Evolutionary conservation across 2,888 invertebrate species (phyloP), one percentile per base, ranked within the genome.

Genomic region (Octodonta nipae): DNA sequence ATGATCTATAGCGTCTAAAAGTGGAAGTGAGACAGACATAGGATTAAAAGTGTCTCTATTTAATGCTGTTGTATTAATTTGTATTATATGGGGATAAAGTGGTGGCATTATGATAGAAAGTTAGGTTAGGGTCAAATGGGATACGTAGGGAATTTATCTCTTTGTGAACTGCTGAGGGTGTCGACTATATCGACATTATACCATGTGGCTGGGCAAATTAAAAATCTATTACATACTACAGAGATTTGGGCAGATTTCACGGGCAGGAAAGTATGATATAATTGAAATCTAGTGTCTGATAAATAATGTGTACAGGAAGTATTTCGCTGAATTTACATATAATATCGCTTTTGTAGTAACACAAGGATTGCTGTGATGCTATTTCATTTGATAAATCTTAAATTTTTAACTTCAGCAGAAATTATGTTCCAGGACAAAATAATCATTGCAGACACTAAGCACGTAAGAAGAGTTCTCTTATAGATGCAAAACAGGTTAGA

Each of bases 151-250:
- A 47, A 48, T 43, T 39, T 38, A 40, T 47, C 44, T 47, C 44
- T 44, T 47, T 48, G 43, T 42, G 37, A 35, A 30, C 31, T 14
- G 30, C 29, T 36, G 39, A 45, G 45, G 49, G 49, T 46, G 48
- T 48, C 40, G 45, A 43, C 38, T 37, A 33, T 30, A 34, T 28
- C 36, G 38, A 50, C 50, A 51, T 45, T 49, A 51, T 50, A 54
- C 53, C 60, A 61, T 60, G 57, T 61, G 61, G 61, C 57, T 58
- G 53, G 50, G 51, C 55, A 54, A 60, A 59, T 59, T 60, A 59
- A 58, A 60, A 56, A 58, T 57, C 58, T 55, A 60, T 59, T 58
- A 58, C 47, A 36, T 34, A 5, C 31, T 30, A 36, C 33, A 38
- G 45, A 45, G 47, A 44, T 44, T 47, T 46, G 17, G 20, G 26